Evolutionary conservation across 2,113 vertebrate species (phyloP).

Genomic region (Enhydra lutris): DNA sequence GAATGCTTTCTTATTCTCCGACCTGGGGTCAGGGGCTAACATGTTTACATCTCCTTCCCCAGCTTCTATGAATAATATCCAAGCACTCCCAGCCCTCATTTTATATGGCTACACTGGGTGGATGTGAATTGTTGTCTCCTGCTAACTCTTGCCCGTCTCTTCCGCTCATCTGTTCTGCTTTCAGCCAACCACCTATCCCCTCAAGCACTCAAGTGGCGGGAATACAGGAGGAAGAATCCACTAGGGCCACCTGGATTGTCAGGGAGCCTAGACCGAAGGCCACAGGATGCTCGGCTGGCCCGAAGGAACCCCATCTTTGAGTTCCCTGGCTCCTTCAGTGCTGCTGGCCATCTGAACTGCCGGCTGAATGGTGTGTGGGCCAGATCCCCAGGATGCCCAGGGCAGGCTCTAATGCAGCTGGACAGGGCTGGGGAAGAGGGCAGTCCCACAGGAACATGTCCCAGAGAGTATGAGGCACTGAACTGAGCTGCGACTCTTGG

Average conservation of each 20-base stretch:
- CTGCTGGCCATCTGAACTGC: slow-evolving; percentile 80
- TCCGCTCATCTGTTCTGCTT: slow-evolving; percentile 32
- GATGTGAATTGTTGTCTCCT: slow-evolving; percentile 13
- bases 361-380: slow-evolving; percentile 87
- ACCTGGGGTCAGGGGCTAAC: background rate
- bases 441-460: background rate
- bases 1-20: background rate
- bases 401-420: background rate
- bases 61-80: background rate
- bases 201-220: slow-evolving; percentile 97
- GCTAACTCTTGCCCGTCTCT: slow-evolving; percentile 71
- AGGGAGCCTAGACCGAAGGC: slow-evolving; percentile 84
- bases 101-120: background rate
- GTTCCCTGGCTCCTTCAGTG: slow-evolving; percentile 85
- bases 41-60: background rate
- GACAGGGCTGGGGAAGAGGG: slow-evolving; percentile 14
- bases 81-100: background rate
- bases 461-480: background rate
- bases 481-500: background rate
- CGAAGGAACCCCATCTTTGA: slow-evolving; percentile 91
- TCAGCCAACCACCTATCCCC: slow-evolving; percentile 96
- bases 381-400: background rate
- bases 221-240: slow-evolving; percentile 95
- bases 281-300: slow-evolving; percentile 81
- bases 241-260: slow-evolving; percentile 87